Conservation (phyloP, 2,113 vertebrate species). For the Callipepla squamata region DNA sequence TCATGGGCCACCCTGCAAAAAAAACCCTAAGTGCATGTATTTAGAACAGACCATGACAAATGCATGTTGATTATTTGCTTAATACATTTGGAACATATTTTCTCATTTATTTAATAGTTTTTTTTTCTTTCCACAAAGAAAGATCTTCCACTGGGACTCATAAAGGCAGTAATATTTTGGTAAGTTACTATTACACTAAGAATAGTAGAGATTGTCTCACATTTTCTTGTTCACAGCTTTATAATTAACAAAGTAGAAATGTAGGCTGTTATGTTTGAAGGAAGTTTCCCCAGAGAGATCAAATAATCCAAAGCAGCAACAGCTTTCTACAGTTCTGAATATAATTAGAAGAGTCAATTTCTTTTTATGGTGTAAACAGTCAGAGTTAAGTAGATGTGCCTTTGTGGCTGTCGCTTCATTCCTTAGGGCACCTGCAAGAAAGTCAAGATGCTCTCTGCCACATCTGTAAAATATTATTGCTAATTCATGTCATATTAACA, state of each 20-base stretch:
- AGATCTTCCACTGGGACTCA: conserved; percentile 30
- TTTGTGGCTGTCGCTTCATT: neutral
- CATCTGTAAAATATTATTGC: neutral
- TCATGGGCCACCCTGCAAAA: neutral
- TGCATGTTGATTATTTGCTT: neutral
- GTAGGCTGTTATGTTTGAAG: conserved; percentile 49
- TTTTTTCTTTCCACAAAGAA: neutral
- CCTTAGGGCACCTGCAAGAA: neutral
- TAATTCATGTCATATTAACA: neutral
- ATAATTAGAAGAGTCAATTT: conserved; percentile 46
- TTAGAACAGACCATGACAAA: neutral
- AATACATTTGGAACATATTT: conserved; percentile 15
- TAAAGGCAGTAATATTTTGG: conserved; percentile 58
- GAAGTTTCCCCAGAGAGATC: conserved; percentile 57
- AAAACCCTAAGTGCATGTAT: neutral
- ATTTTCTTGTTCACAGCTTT: conserved; percentile 64
- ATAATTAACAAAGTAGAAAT: conserved; percentile 69
- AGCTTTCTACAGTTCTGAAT: conserved; percentile 50
- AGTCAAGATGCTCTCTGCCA: neutral
- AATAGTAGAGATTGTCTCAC: conserved; percentile 54
- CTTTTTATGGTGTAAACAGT: conserved; percentile 10
- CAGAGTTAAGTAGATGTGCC: neutral
- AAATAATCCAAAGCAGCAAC: conserved; percentile 47
- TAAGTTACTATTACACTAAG: conserved; percentile 47
- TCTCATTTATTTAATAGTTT: neutral